These are phyloP conservation scores for Tenthredo scrophulariae DNA, from an alignment of 2,888 invertebrate species.

Conservation along the genomic window DNA sequence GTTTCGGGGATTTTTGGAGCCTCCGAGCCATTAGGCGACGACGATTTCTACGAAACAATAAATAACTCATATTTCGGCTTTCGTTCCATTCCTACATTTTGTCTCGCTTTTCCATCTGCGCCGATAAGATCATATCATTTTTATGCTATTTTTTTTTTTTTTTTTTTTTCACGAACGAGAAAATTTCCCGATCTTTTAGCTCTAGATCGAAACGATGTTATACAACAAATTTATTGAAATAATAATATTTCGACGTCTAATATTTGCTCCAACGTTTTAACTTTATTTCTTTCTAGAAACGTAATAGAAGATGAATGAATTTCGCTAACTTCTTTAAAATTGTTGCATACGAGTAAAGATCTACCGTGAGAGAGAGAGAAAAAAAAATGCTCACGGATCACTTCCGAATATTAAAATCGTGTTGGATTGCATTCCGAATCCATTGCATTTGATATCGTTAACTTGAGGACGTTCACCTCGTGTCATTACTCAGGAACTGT, in stretches of 20 bases:
- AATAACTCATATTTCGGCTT: slow-evolving; percentile 13
- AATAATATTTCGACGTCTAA: not conserved
- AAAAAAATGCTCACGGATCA: not conserved
- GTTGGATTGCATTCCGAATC: not conserved
- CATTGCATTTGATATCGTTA: not conserved
- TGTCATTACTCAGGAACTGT: slow-evolving; percentile 18
- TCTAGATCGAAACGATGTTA: not conserved
- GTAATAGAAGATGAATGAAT: not conserved
- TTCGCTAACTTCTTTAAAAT: not conserved
- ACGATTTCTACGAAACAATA: slow-evolving; percentile 30
- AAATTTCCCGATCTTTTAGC: not conserved
- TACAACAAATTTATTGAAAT: not conserved
- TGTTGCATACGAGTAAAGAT: not conserved
- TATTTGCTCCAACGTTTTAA: not conserved
- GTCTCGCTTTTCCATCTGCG: not conserved
- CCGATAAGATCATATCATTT: not conserved
- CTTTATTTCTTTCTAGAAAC: not conserved
- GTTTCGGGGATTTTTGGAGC: not conserved
- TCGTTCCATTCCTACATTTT: not conserved
- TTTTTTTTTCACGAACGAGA: no score
- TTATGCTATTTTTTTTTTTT: not conserved
- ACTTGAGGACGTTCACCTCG: slow-evolving; percentile 44
- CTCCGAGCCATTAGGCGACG: not conserved
- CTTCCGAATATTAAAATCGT: slow-evolving; percentile 13
- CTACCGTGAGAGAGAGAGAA: not conserved